Evolutionary conservation across 1,140 invertebrate genomes (phyloP).

Genomic region (Oedothorax gibbosus): DNA sequence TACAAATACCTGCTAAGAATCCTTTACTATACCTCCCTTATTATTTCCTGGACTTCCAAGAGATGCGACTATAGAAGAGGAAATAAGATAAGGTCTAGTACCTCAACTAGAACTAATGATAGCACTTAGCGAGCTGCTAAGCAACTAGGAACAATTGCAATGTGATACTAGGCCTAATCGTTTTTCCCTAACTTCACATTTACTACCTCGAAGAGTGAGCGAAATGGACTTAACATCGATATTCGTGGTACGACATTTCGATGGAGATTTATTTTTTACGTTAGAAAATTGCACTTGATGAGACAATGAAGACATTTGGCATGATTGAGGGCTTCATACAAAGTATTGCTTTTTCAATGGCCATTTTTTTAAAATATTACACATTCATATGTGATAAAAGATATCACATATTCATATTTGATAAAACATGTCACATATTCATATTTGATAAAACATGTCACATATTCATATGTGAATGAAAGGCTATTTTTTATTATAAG

Average conservation of each 20-base stretch:
- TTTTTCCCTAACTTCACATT: constrained; percentile 37
- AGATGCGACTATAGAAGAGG: constrained; percentile 1
- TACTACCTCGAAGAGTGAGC: constrained; percentile 5
- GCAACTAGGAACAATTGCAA: constrained; percentile 45
- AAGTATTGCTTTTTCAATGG: too few species aligned
- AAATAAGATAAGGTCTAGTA: constrained; percentile 8
- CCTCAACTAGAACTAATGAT: constrained; percentile 53
- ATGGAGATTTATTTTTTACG: too few species aligned
- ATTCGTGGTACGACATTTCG: not conserved
- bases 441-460: too few species aligned
- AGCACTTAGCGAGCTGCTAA: constrained; percentile 44
- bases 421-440: too few species aligned
- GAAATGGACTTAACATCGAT: constrained; percentile 19
- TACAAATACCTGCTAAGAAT: constrained; percentile 47
- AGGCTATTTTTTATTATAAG: too few species aligned
- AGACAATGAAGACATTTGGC: too few species aligned
- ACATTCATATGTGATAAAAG: too few species aligned
- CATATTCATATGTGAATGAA: too few species aligned
- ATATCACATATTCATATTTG: too few species aligned
- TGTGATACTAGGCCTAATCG: constrained; percentile 35
- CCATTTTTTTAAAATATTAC: too few species aligned
- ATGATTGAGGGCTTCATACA: too few species aligned
- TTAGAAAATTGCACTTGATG: too few species aligned
- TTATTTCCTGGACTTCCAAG: constrained; percentile 5
- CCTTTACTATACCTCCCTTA: constrained; percentile 2